Conservation (phyloP, 2,113 vertebrate genomes). For the Lamprotornis superbus region DNA sequence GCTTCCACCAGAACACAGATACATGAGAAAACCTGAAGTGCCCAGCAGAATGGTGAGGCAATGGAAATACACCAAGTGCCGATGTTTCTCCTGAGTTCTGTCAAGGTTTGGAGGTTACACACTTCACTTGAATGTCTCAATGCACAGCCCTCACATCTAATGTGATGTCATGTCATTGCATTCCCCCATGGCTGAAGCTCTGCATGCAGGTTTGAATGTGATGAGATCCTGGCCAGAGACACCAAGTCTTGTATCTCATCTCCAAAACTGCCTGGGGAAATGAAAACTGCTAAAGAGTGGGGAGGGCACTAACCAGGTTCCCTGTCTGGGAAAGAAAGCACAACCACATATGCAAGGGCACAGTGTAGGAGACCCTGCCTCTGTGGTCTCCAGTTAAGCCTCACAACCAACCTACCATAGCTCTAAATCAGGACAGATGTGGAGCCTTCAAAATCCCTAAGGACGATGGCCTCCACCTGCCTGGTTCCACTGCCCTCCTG, state of each 20-base stretch:
- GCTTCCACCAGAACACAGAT: background rate
- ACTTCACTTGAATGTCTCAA: background rate
- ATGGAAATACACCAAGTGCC: background rate
- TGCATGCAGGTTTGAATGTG: fast-evolving
- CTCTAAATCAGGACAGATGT: background rate
- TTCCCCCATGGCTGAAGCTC: background rate
- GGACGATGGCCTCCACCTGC: background rate
- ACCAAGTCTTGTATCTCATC: background rate
- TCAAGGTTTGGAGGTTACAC: background rate
- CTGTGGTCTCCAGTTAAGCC: background rate
- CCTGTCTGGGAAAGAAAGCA: background rate
- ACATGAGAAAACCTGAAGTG: background rate
- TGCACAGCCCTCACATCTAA: background rate
- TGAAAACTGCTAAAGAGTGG: background rate
- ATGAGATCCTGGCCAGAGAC: background rate
- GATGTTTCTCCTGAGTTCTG: background rate
- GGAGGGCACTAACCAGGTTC: background rate
- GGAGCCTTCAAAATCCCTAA: background rate
- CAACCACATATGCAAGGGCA: background rate
- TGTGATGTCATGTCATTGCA: background rate
- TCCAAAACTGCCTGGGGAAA: background rate
- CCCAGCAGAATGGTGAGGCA: background rate
- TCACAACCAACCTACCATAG: background rate
- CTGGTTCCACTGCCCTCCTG: background rate
- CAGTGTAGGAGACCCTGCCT: fast-evolving